A percentile compares a stretch with the other conserved stretches of the same genome.
phyloP scores from a whole-genome alignment of 2,888 invertebrate species.

The Pedicia rivosa region DNA sequence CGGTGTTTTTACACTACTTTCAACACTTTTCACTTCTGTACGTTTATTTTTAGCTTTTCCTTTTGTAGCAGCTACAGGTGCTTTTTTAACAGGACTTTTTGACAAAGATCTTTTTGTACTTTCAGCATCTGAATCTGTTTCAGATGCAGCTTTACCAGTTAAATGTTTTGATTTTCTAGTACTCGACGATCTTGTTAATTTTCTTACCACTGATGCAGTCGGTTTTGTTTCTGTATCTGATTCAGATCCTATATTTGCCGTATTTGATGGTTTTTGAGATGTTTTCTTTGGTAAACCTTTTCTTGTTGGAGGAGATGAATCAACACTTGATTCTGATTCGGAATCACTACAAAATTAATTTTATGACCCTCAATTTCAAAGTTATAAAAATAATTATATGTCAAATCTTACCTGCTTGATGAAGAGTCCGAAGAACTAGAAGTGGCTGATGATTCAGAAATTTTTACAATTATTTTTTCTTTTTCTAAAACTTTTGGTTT shows the following conservation, averaged over 20 bases:
- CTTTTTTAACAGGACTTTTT: constrained; percentile 47
- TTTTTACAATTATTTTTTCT: constrained; percentile 13
- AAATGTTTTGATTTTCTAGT: constrained; percentile 50
- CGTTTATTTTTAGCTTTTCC: constrained; percentile 34
- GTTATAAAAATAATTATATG: background rate
- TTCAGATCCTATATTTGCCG: constrained; percentile 32
- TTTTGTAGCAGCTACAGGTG: constrained; percentile 27
- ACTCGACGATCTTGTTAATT: constrained; percentile 51
- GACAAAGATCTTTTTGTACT: constrained; percentile 33
- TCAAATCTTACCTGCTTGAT: constrained; percentile 18
- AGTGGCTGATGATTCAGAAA: constrained; percentile 21
- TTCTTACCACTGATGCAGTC: constrained; percentile 30
- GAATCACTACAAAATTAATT: constrained; percentile 19
- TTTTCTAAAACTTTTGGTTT: constrained; percentile 24
- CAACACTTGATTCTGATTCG: constrained; percentile 24
- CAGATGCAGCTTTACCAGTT: constrained; percentile 27
- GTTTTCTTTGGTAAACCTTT: constrained; percentile 15
- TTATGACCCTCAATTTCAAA: background rate
- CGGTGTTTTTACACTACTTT: constrained; percentile 13
- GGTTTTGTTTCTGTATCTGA: constrained; percentile 30
- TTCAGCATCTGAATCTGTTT: constrained; percentile 26
- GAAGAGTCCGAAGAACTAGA: constrained; percentile 20
- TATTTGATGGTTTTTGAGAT: constrained; percentile 18
- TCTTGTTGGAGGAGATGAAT: constrained; percentile 14
- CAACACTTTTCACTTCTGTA: constrained; percentile 4